Percentiles rank a stretch among this genome's conserved stretches.
Conservation (phyloP, 2,113 vertebrate genomes). For the Bos indicus region DNA sequence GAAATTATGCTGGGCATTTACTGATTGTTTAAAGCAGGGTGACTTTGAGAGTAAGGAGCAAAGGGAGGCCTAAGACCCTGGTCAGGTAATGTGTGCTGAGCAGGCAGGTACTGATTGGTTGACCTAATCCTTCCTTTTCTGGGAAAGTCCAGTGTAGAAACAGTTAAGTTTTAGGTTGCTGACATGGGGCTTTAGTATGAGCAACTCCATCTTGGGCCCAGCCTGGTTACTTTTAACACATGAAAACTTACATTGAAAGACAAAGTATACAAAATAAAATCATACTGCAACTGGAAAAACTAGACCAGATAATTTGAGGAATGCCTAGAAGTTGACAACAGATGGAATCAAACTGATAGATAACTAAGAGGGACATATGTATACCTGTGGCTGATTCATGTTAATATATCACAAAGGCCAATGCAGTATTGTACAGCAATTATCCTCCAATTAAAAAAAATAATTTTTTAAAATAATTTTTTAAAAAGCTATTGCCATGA, state of each 20-base stretch:
- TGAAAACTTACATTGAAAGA: background rate
- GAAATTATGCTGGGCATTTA: background rate
- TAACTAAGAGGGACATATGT: background rate
- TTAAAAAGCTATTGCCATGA: background rate
- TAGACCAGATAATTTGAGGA: background rate
- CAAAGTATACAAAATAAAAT: background rate
- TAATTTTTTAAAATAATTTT: background rate
- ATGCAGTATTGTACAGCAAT: background rate
- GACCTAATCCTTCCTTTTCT: background rate
- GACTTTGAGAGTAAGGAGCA: background rate
- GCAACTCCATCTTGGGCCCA: background rate
- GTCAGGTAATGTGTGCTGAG: background rate
- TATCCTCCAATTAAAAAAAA: background rate
- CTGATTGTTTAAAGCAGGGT: background rate
- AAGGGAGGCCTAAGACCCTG: background rate
- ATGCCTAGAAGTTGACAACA: background rate
- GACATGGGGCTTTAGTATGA: background rate
- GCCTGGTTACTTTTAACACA: background rate
- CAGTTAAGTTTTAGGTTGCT: background rate
- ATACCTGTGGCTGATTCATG: background rate
- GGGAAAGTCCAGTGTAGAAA: background rate
- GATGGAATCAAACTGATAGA: background rate
- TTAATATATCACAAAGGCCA: background rate
- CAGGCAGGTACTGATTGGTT: background rate
- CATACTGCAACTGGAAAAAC: background rate